Conservation (phyloP, 2,113 vertebrate genomes). For the Cryptotis parvus region DNA sequence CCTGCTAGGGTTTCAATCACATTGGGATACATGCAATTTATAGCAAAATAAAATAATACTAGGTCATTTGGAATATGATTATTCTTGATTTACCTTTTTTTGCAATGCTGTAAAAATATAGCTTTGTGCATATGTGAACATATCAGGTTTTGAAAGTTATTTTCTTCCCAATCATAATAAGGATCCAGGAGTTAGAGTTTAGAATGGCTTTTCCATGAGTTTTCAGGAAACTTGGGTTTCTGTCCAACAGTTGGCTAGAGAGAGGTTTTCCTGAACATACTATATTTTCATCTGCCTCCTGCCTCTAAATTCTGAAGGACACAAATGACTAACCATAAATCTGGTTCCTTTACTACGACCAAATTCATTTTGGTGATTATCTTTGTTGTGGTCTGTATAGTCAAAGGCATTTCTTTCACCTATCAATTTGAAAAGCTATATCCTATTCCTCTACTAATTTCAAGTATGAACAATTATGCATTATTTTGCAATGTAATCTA, state of each 20-base stretch:
- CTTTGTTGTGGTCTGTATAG: conserved; percentile 3
- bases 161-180: conserved; percentile 76
- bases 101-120: conserved; percentile 75
- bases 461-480: neutral
- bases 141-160: conserved; percentile 77
- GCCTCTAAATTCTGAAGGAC: conserved; percentile 58
- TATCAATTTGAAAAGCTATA: conserved; percentile 40
- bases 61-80: conserved; percentile 72
- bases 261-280: conserved; percentile 63
- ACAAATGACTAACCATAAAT: conserved; percentile 60
- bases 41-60: conserved; percentile 75
- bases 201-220: conserved; percentile 77
- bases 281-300: conserved; percentile 72
- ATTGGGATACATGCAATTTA: conserved; percentile 78
- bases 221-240: conserved; percentile 51
- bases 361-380: conserved; percentile 36
- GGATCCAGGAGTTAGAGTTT: conserved; percentile 38
- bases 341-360: conserved; percentile 54
- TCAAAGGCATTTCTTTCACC: neutral
- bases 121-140: conserved; percentile 72
- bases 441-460: conserved; percentile 17
- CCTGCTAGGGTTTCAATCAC: conserved; percentile 77
- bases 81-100: conserved; percentile 70
- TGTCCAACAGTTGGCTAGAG: conserved; percentile 41
- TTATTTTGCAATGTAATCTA: neutral